Conservation (phyloP, 2,888 invertebrate species). For the Allolobophora icterica region DNA sequence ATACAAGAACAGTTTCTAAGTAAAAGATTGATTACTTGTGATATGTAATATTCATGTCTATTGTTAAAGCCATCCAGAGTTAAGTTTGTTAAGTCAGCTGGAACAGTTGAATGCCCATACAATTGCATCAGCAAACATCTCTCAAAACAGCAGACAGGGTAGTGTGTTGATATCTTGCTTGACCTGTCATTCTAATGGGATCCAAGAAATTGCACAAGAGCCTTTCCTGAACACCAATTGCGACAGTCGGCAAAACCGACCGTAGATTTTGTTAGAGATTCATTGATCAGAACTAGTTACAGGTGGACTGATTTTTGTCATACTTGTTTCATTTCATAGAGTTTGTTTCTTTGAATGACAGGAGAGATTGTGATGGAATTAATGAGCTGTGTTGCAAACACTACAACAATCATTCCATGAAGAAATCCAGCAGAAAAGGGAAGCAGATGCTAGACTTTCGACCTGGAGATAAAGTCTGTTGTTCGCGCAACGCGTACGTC, state of each 20-base stretch:
- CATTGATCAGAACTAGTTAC: neutral
- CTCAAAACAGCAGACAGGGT: no score
- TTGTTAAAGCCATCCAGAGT: neutral
- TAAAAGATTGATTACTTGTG: neutral
- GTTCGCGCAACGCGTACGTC: conserved; percentile 55
- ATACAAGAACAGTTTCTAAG: neutral
- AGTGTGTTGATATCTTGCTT: no score
- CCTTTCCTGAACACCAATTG: neutral
- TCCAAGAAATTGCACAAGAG: neutral
- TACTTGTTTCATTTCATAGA: no score
- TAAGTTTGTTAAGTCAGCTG: neutral
- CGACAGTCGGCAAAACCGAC: no score
- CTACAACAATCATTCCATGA: conserved; percentile 53
- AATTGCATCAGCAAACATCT: no score
- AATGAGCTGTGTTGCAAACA: conserved; percentile 57
- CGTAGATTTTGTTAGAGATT: neutral
- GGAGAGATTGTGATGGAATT: conserved; percentile 54
- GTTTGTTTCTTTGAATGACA: conserved; percentile 39
- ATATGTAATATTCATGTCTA: neutral
- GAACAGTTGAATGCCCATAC: no score
- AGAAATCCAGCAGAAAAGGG: conserved; percentile 25
- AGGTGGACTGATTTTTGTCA: no score
- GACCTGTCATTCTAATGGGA: no score
- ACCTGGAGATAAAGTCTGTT: conserved; percentile 57
- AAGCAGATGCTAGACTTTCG: conserved; percentile 50